Percentiles rank a stretch among this genome's conserved stretches.
phyloP scores from a whole-genome alignment of 2,113 vertebrate genomes.

The Fregata magnificens region DNA sequence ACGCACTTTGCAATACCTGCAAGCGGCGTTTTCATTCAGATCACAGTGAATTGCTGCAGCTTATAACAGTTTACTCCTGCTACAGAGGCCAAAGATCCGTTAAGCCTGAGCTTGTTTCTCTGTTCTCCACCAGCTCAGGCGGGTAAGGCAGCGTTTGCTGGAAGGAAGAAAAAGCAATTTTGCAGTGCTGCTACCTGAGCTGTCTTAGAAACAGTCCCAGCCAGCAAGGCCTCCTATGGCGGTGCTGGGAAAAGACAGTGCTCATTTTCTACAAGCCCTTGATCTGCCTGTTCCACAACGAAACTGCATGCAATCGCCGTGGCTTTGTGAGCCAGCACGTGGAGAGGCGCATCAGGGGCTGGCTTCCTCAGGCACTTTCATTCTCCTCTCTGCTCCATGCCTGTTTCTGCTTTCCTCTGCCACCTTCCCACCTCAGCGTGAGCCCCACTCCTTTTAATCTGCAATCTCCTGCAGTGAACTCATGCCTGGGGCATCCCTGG shows the following conservation, averaged over 20 bases:
- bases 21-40: background rate
- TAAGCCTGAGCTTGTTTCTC: background rate
- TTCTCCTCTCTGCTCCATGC: background rate
- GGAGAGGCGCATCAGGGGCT: background rate
- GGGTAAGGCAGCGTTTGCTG: background rate
- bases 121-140: background rate
- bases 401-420: background rate
- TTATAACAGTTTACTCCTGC: background rate
- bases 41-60: background rate
- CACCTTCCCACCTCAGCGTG: background rate
- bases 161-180: background rate
- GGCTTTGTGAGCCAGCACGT: background rate
- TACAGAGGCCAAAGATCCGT: background rate
- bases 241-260: background rate
- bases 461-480: background rate
- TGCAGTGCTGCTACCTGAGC: background rate
- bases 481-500: background rate
- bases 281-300: background rate
- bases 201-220: background rate
- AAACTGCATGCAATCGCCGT: fast-evolving
- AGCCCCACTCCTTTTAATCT: background rate
- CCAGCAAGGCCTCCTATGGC: background rate
- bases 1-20: background rate
- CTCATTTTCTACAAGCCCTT: background rate
- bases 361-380: background rate